Evolutionary conservation across 2,113 vertebrate genomes (phyloP), one percentile per base, ranked within the genome.

Genomic region (Ancistrus triradiatus): DNA sequence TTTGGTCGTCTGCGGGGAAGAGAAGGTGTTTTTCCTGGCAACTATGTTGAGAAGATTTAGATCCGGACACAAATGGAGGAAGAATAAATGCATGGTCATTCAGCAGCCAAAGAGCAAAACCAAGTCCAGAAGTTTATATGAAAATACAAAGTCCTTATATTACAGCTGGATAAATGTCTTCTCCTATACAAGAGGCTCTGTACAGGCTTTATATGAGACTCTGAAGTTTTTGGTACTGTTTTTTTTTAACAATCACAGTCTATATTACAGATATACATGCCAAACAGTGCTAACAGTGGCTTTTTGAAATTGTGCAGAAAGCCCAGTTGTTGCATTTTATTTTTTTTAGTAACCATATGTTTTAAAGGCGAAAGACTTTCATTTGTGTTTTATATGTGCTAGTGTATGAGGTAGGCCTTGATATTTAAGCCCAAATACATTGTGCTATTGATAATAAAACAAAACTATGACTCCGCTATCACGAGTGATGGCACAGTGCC

Each of bases 1-100:
- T 73, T 70, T 0, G 90, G 90, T 0, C 84, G 86, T 18, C 65
- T 91, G 19, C 78, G 87, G 6, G 90, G 88, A 13, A 83, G 74
- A 73, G 88, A 91, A 70, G 90, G 90, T 1, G 76, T 90, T 81
- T 90, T 91, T 51, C 90, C 90, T 0, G 87, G 90, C 47, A 91
- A 91, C 76, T 91, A 91, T 0, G 90, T 91, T 37, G 86, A 91
- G 77, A 91, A 88, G 68, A 82, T 91, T 27, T 91, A 80, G 77
- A 68, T 28, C 7, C 24, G 6, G 19, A 61, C 22, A 5, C 7
- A 52, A 40, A 21, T 66, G 27, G 31, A 63, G 46, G 24, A 15
- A 17, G 25, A 13, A 63, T 4, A n/a, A n/a, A n/a, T n/a, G n/a
- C n/a, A n/a, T 51, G 37, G 50, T 58, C 37, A 35, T 57, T 38